Evolutionary conservation across 2,888 invertebrate genomes (phyloP).

Genomic region (Branchipolynoe longqiensis): DNA sequence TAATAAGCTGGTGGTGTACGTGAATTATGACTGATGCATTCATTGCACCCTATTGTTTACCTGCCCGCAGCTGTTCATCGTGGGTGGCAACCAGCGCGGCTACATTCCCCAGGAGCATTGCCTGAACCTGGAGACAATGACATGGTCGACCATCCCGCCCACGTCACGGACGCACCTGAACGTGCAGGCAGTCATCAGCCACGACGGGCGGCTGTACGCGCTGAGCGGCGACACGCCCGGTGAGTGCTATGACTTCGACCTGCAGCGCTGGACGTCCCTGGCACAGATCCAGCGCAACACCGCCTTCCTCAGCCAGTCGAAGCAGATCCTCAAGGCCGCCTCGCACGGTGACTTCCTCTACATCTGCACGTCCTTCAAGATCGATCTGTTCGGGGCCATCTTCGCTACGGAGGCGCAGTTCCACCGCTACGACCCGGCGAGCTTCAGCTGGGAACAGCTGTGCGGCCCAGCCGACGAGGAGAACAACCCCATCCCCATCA

Average conservation of each 20-base stretch:
- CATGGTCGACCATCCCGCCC: slow-evolving; percentile 52
- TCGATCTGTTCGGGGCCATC: slow-evolving; percentile 45
- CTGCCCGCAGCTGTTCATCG: slow-evolving; percentile 3
- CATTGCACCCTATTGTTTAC: background rate
- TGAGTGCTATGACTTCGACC: slow-evolving; percentile 34
- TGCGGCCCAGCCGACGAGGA: slow-evolving; percentile 39
- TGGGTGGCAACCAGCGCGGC: slow-evolving; percentile 40
- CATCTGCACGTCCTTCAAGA: slow-evolving; percentile 37
- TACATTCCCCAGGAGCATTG: slow-evolving; percentile 51
- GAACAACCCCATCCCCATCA: slow-evolving; percentile 47
- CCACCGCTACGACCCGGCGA: slow-evolving; percentile 48
- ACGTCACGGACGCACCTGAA: slow-evolving; percentile 31
- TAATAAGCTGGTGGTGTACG: no score
- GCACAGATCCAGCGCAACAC: slow-evolving; percentile 42
- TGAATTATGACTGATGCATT: no score
- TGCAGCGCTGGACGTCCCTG: slow-evolving; percentile 34
- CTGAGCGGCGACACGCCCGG: slow-evolving; percentile 17
- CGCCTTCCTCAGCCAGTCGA: slow-evolving; percentile 36
- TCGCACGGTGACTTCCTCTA: slow-evolving; percentile 40
- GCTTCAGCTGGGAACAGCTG: slow-evolving; percentile 37
- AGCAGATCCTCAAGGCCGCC: slow-evolving; percentile 36
- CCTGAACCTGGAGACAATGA: slow-evolving; percentile 50
- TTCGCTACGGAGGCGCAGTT: slow-evolving; percentile 48
- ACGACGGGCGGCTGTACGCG: slow-evolving; percentile 17
- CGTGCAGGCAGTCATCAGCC: slow-evolving; percentile 28